Conservation (phyloP, 1,140 invertebrate species). For the Drosophila sechellia region DNA sequence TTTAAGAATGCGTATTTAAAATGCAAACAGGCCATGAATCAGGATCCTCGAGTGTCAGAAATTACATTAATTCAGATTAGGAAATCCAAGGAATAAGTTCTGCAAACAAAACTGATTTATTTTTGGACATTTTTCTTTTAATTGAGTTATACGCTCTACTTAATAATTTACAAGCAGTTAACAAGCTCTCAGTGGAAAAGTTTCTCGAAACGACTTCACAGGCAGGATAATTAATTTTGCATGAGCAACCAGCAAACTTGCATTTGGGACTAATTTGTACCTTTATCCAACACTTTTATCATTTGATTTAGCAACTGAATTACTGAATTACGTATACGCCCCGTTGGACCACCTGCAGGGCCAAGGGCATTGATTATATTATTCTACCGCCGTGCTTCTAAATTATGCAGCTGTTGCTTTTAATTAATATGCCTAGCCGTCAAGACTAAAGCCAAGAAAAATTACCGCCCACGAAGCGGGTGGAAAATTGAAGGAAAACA, state of each 20-base stretch:
- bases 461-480: slow-evolving; percentile 29
- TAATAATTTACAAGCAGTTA: slow-evolving; percentile 12
- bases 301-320: slow-evolving; percentile 47
- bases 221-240: slow-evolving; percentile 54
- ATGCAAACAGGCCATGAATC: slow-evolving; percentile 35
- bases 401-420: slow-evolving; percentile 59
- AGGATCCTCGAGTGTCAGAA: slow-evolving; percentile 18
- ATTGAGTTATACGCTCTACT: slow-evolving; percentile 5
- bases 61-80: slow-evolving; percentile 32
- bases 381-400: slow-evolving; percentile 24
- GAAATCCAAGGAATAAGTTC: not conserved
- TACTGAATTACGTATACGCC: slow-evolving; percentile 66
- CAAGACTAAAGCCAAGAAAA: slow-evolving; percentile 45
- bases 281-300: slow-evolving; percentile 33
- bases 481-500: slow-evolving; percentile 38
- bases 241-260: slow-evolving; percentile 31
- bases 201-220: slow-evolving; percentile 10
- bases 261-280: slow-evolving; percentile 33
- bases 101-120: slow-evolving; percentile 2
- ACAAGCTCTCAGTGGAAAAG: slow-evolving; percentile 12
- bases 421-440: slow-evolving; percentile 70
- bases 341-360: slow-evolving; percentile 17
- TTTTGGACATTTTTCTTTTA: not conserved
- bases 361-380: slow-evolving; percentile 66
- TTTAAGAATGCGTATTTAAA: slow-evolving; percentile 38